Evolutionary conservation across 37 sponge, comb jelly and placozoan species (phyloP).

Genomic region (Dysidea cf. avara): DNA sequence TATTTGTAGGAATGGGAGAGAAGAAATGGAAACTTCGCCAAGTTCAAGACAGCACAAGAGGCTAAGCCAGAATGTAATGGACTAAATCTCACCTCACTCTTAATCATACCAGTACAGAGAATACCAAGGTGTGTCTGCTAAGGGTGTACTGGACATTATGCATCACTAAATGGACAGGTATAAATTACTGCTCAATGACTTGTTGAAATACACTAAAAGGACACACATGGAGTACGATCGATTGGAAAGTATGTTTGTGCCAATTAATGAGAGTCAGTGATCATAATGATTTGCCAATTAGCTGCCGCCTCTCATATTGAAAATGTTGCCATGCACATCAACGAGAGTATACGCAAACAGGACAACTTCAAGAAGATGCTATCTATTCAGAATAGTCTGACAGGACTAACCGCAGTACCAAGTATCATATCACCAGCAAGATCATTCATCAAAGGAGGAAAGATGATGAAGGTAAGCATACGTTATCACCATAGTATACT

Average conservation of each 20-base stretch:
- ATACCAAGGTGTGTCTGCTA: constrained; percentile 73
- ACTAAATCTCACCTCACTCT: constrained; percentile 44
- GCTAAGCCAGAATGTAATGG: constrained; percentile 53
- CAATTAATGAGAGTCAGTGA: neutral
- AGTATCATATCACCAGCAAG: constrained; percentile 61
- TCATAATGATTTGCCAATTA: neutral
- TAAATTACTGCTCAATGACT: constrained; percentile 49
- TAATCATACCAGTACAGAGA: constrained; percentile 77
- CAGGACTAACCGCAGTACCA: constrained; percentile 51
- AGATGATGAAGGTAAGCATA: constrained; percentile 71
- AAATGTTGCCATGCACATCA: constrained; percentile 64
- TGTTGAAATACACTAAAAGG: constrained; percentile 55
- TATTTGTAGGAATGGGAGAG: constrained; percentile 59
- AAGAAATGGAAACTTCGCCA: constrained; percentile 39
- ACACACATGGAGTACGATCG: constrained; percentile 63
- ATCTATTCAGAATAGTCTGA: constrained; percentile 59
- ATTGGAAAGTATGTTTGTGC: constrained; percentile 36
- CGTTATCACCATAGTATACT: constrained; percentile 4
- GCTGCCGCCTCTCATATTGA: constrained; percentile 58
- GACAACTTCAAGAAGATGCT: constrained; percentile 72
- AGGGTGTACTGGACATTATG: neutral
- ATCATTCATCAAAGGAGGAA: constrained; percentile 68
- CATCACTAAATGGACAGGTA: constrained; percentile 53
- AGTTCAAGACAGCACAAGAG: constrained; percentile 62
- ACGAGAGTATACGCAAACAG: constrained; percentile 73